phyloP scores from a whole-genome alignment of 1,140 invertebrate species.

The Pseudoatta argentina region DNA sequence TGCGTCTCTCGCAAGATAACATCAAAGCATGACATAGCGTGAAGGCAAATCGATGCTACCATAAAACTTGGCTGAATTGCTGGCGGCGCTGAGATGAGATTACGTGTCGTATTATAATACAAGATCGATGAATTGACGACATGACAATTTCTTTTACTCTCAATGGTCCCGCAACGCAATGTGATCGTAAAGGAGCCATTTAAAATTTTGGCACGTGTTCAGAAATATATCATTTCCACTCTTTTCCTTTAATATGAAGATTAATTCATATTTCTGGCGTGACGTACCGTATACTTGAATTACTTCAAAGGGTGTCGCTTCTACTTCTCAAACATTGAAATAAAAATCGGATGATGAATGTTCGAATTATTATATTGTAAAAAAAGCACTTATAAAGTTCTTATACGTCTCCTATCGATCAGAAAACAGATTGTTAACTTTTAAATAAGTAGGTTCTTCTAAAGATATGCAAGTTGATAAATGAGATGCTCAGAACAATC shows the following conservation, averaged over 20 bases:
- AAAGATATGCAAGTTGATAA: too few relatives aligned
- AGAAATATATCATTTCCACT: neutral
- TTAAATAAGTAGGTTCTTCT: too few relatives aligned
- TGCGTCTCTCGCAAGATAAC: slow-evolving; percentile 21
- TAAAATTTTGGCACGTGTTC: slow-evolving; percentile 21
- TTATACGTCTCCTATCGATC: neutral
- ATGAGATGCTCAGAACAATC: too few relatives aligned
- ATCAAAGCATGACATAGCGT: slow-evolving; percentile 15
- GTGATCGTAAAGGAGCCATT: neutral
- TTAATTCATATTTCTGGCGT: slow-evolving; percentile 24
- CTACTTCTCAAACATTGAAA: neutral
- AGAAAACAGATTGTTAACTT: too few relatives aligned
- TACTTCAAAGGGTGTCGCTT: neutral
- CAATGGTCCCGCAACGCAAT: neutral
- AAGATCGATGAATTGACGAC: slow-evolving; percentile 57
- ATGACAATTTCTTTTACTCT: neutral
- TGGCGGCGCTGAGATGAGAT: slow-evolving; percentile 29
- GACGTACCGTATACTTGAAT: neutral
- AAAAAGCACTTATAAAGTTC: neutral
- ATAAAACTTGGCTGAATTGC: slow-evolving; percentile 59
- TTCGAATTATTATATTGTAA: neutral
- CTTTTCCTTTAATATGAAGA: neutral
- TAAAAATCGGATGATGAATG: neutral
- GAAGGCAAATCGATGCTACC: slow-evolving; percentile 63
- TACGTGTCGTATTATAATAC: slow-evolving; percentile 48